A percentile compares a stretch with the other conserved stretches of the same genome.
These are phyloP conservation scores for Sylvietta virens DNA, from an alignment of 2,113 vertebrate species.

Conservation along the genomic window DNA sequence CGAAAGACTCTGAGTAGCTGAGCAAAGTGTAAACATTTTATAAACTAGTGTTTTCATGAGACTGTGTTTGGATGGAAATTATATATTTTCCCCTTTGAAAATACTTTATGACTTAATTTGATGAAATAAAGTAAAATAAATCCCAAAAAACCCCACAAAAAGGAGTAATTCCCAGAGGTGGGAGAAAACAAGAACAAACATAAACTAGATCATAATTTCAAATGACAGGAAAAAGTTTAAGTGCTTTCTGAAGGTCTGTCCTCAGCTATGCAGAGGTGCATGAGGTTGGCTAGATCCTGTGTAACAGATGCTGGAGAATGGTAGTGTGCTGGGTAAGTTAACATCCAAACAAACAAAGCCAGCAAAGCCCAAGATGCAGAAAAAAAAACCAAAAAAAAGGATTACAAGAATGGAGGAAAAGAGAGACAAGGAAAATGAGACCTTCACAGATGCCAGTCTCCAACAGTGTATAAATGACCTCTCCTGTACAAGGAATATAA, in stretches of 20 bases:
- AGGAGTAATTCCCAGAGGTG: background rate
- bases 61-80: background rate
- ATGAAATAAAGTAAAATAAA: background rate
- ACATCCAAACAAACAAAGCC: background rate
- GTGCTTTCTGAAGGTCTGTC: background rate
- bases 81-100: background rate
- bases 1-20: background rate
- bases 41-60: background rate
- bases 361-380: background rate
- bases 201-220: background rate
- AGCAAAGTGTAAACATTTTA: background rate
- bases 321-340: background rate
- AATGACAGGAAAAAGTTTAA: background rate
- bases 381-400: background rate
- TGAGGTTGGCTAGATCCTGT: background rate
- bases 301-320: rapidly evolving
- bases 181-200: background rate
- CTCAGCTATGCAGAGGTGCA: background rate
- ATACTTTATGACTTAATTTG: background rate
- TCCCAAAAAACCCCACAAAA: background rate
- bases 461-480: background rate
- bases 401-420: background rate
- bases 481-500: rapidly evolving
- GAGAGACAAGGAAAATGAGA: background rate
- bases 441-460: background rate